Conservation (phyloP, 2,888 invertebrate genomes). For the Drosophila mimetica region DNA sequence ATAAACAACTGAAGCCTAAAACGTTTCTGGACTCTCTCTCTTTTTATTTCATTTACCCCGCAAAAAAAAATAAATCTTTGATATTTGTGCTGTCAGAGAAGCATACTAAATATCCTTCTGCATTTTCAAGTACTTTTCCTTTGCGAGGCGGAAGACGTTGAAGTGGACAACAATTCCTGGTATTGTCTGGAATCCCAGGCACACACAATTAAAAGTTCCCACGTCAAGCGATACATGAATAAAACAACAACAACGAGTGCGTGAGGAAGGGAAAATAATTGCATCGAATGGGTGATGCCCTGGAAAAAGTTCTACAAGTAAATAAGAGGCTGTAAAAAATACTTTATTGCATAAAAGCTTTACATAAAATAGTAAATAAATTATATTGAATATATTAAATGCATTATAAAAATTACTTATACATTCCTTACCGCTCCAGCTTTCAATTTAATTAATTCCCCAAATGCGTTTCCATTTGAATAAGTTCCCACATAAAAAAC, state of each 20-base stretch:
- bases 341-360: neutral
- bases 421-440: neutral
- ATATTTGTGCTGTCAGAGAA: conserved; percentile 61
- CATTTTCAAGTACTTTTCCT: conserved; percentile 58
- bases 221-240: conserved; percentile 67
- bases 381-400: no score
- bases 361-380: no score
- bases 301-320: neutral
- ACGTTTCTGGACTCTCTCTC: conserved; percentile 28
- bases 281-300: neutral
- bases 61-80: conserved; percentile 65
- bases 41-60: conserved; percentile 12
- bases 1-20: conserved; percentile 58
- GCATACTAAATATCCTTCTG: conserved; percentile 71
- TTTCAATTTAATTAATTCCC: neutral
- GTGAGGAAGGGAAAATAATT: neutral
- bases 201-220: conserved; percentile 78
- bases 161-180: conserved; percentile 47
- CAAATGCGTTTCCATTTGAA: neutral
- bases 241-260: conserved; percentile 55
- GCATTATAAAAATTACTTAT: neutral
- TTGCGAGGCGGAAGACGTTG: conserved; percentile 11
- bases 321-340: neutral
- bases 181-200: conserved; percentile 45
- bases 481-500: conserved; percentile 14